These are phyloP conservation scores for Apamea sordens DNA, from an alignment of 2,888 invertebrate species.

Conservation along the genomic window DNA sequence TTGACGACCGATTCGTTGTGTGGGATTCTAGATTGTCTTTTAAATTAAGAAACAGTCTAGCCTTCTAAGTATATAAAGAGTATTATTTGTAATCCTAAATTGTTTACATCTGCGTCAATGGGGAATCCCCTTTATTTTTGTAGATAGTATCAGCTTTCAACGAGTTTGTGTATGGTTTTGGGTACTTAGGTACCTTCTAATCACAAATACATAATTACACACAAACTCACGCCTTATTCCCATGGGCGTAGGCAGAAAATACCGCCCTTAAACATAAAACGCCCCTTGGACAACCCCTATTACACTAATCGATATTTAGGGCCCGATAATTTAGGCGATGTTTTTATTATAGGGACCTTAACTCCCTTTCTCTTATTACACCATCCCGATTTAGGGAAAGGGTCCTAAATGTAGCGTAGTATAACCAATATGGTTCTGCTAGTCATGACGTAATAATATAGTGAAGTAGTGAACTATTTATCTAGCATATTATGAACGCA, in stretches of 20 bases:
- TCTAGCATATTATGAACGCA: background rate
- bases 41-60: slow-evolving; percentile 16
- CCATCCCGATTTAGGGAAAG: too few species aligned
- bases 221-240: background rate
- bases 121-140: slow-evolving; percentile 10
- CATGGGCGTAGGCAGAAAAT: background rate
- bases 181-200: background rate
- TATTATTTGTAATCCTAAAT: slow-evolving; percentile 12
- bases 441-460: slow-evolving; percentile 4
- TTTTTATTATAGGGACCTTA: too few species aligned
- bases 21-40: slow-evolving; percentile 5
- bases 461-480: background rate
- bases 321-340: too few species aligned
- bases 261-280: background rate
- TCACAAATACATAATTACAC: background rate
- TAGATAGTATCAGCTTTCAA: background rate
- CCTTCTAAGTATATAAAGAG: background rate
- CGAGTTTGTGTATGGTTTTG: background rate
- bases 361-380: too few species aligned
- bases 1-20: slow-evolving; percentile 35
- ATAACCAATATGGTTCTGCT: background rate
- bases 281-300: background rate
- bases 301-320: too few species aligned
- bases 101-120: slow-evolving; percentile 14
- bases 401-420: too few species aligned